Base-by-base conservation (phyloP, 2,888 invertebrate genomes). In the Sesia bembeciformis region DNA sequence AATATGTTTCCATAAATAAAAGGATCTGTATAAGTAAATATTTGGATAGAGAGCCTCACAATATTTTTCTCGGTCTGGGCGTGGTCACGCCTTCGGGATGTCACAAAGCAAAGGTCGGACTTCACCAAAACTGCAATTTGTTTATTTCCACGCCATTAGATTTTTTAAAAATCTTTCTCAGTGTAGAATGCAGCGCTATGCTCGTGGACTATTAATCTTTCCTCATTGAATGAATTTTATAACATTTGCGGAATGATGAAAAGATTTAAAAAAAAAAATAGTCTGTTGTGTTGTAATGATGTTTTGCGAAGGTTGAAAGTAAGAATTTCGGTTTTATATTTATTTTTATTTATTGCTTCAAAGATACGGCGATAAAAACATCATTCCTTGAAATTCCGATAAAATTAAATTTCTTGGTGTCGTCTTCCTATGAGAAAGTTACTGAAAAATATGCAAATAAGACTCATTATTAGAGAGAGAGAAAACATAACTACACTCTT, bases 111-210 rank as follows among this genome's bases (percentile, higher is more conserved):
- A 67, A 70, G 70, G 64, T 67, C 57, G 58, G 54, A 60, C 68
- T 68, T 72, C 62, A 76, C 81, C 85, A 68, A 71, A 72, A 81
- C 73, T 81, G 83, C 88, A 87, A 89, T 88, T 88, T 87, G 81
- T 82, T 76, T 1, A 75, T 81, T 88, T 88, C 87, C 88, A 83
- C 76, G 66, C 80, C 80, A 88, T 88, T 83, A 84, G 86, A 51
- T 83, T 82, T 80, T 78, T 69, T 74, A 73, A 84, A 80, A 79
- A 73, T 66, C 59, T 64, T 66, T 68, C 71, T 64, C 66, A 62
- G 64, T 66, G 68, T 69, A 74, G 71, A 72, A 78, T 72, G 68
- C 67, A 72, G 70, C 66, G 58, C 66, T 64, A 67, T 63, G 23
- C 8, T 49, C 60, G 63, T 62, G 60, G 65, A 78, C 84, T 77